Conservation (phyloP, 2,888 invertebrate genomes). For the Clivina fossor region DNA sequence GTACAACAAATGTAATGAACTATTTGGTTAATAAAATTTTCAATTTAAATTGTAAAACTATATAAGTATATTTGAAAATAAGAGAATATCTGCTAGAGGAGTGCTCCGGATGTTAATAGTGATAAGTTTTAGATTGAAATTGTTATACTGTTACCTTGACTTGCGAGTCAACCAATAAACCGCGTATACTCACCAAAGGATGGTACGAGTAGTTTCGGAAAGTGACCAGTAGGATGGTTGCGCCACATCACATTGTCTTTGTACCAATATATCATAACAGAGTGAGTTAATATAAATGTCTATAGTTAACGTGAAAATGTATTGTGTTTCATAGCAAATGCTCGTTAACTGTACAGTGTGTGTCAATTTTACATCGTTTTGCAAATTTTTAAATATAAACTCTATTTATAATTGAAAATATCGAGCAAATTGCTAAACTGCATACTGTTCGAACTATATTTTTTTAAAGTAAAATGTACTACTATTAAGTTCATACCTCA, state of each 20-base stretch:
- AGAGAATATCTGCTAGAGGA: too few relatives aligned
- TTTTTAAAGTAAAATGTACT: constrained; percentile 5
- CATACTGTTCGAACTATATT: constrained; percentile 11
- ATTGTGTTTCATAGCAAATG: constrained; percentile 15
- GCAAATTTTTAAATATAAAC: too few relatives aligned
- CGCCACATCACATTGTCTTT: constrained; percentile 52
- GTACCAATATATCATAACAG: constrained; percentile 52
- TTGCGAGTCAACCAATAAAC: constrained; percentile 15
- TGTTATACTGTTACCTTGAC: constrained; percentile 26
- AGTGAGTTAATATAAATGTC: constrained; percentile 53
- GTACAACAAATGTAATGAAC: too few relatives aligned
- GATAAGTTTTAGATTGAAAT: too few relatives aligned
- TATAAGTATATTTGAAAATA: too few relatives aligned
- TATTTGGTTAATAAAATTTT: too few relatives aligned
- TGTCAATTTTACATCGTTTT: too few relatives aligned
- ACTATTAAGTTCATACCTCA: constrained; percentile 52
- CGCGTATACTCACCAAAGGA: constrained; percentile 38
- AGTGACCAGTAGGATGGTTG: constrained; percentile 40
- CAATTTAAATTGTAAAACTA: too few relatives aligned
- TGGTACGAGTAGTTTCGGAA: constrained; percentile 38
- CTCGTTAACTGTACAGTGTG: too few relatives aligned
- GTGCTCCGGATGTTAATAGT: too few relatives aligned
- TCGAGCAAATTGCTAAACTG: background rate
- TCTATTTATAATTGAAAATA: too few relatives aligned
- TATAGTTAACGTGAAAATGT: background rate